Conservation (phyloP, 2,113 vertebrate species). For the Mungos mungo region DNA sequence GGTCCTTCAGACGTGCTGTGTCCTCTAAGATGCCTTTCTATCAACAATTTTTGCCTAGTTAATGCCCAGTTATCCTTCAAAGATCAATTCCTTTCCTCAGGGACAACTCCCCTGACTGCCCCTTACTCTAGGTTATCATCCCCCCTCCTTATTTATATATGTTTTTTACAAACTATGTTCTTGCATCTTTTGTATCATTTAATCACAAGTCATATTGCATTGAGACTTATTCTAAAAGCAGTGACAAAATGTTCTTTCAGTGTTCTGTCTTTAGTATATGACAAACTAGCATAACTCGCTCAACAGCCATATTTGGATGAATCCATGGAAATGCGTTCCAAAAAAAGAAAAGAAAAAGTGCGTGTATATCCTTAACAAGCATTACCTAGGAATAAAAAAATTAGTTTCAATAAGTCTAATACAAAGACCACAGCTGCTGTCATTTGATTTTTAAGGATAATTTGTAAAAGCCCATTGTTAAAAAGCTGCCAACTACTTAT, state of each 20-base stretch:
- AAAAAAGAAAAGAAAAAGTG: neutral
- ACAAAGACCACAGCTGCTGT: neutral
- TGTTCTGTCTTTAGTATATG: neutral
- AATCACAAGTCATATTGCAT: neutral
- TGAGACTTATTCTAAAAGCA: neutral
- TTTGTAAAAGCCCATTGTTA: neutral
- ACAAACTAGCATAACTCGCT: neutral
- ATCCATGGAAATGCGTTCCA: neutral
- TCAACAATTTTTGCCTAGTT: neutral
- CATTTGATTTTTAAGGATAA: conserved; percentile 30
- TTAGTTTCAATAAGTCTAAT: neutral
- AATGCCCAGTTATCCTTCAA: neutral
- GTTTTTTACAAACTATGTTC: neutral
- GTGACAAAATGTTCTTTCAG: neutral
- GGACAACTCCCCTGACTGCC: neutral
- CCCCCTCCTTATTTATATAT: neutral
- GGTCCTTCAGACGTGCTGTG: neutral
- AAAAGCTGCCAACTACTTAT: neutral
- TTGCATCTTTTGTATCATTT: conserved; percentile 1
- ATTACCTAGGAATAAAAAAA: conserved; percentile 29
- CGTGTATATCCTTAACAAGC: neutral
- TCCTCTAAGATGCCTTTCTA: neutral
- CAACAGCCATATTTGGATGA: neutral
- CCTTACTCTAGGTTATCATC: neutral
- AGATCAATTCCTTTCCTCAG: neutral